phyloP scores from a whole-genome alignment of 2,113 vertebrate genomes.

The Charadrius vociferus region DNA sequence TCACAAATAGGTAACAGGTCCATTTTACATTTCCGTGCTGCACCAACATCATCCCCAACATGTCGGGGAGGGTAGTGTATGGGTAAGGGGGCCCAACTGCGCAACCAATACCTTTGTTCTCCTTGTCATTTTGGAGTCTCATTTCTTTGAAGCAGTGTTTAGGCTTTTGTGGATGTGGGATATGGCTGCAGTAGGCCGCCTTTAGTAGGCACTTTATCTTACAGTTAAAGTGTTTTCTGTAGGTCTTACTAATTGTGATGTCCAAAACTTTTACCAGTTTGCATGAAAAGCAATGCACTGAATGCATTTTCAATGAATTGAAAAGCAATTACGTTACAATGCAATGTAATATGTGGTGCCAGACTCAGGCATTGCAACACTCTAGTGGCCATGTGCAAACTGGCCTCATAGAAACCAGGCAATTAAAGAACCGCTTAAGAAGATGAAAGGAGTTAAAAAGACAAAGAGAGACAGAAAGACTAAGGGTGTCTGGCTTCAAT shows the following conservation, averaged over 20 bases:
- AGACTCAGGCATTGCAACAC: neutral
- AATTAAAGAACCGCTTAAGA: neutral
- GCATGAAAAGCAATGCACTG: no score
- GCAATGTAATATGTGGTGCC: neutral
- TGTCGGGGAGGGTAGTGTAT: neutral
- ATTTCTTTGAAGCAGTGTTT: neutral
- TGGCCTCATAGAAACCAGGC: neutral
- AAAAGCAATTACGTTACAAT: no score
- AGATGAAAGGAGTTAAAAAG: neutral
- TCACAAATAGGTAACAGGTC: neutral
- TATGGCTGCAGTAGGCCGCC: neutral
- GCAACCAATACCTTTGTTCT: neutral
- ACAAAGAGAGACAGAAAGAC: neutral
- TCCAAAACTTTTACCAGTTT: neutral
- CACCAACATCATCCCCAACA: neutral
- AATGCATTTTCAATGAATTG: no score
- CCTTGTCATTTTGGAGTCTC: fast-evolving
- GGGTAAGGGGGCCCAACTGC: neutral
- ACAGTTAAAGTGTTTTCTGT: neutral
- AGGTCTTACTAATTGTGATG: neutral
- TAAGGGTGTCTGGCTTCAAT: neutral
- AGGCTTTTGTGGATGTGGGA: neutral
- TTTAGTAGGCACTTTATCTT: no score
- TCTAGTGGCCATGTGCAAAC: neutral
- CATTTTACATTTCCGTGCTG: neutral